Percentiles rank a stretch among this genome's conserved stretches.
phyloP scores from a whole-genome alignment of 2,888 invertebrate species.

The Diabrotica balteata region DNA sequence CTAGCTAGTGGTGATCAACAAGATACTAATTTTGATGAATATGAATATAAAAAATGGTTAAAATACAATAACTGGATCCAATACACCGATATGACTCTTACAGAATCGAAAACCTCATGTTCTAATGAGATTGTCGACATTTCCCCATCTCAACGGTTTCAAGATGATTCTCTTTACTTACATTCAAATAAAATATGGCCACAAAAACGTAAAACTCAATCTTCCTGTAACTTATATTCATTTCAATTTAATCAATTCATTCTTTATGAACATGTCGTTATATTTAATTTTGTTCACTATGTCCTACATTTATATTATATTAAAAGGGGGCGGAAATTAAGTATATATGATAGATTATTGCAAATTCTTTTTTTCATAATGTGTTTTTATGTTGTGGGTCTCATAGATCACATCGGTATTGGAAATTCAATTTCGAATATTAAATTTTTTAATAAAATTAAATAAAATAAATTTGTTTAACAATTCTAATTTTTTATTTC shows the following conservation, averaged over 20 bases:
- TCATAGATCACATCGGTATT: constrained; percentile 23
- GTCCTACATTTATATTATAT: constrained; percentile 14
- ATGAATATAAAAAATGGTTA: constrained; percentile 36
- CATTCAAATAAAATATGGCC: no score
- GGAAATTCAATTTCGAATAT: constrained; percentile 19
- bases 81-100: constrained; percentile 27
- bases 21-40: constrained; percentile 29
- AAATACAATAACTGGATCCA: constrained; percentile 31
- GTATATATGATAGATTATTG: constrained; percentile 26
- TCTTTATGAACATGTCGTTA: constrained; percentile 34
- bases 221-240: no score
- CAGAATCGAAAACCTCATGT: constrained; percentile 3
- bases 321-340: constrained; percentile 17
- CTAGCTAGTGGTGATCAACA: neutral
- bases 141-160: constrained; percentile 12
- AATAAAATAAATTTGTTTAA: constrained; percentile 1
- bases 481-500: no score
- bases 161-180: no score
- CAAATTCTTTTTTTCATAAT: constrained; percentile 34
- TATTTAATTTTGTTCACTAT: constrained; percentile 30
- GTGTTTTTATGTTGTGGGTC: constrained; percentile 29
- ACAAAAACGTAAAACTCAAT: no score
- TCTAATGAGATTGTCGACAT: constrained; percentile 6
- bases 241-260: constrained; percentile 14
- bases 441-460: constrained; percentile 16